Conservation (phyloP, 2,888 invertebrate genomes). For the Ennomos fuscantarius region DNA sequence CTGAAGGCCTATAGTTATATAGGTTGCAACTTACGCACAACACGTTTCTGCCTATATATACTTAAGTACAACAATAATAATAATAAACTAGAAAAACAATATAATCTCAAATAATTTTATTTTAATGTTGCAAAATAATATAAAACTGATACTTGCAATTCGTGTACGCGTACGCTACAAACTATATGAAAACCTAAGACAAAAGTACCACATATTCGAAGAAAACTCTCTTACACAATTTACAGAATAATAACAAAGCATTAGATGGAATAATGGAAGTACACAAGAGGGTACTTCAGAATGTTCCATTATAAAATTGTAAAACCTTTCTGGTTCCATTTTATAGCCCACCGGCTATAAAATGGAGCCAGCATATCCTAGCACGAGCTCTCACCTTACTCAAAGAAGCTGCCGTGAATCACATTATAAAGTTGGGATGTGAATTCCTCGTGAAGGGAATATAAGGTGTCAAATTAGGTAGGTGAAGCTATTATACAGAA, state of each 20-base stretch:
- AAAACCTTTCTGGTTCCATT: conserved; percentile 7
- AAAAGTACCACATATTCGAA: too few relatives aligned
- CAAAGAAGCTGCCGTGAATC: conserved; percentile 22
- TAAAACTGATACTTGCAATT: too few relatives aligned
- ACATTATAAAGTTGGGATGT: conserved; percentile 25
- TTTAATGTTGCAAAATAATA: too few relatives aligned
- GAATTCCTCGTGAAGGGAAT: conserved; percentile 1
- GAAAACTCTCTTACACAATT: background rate
- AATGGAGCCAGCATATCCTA: conserved; percentile 3
- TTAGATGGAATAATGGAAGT: background rate
- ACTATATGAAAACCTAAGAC: too few relatives aligned
- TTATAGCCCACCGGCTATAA: background rate
- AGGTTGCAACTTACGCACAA: too few relatives aligned
- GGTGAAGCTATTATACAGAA: background rate
- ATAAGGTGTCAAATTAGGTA: conserved; percentile 6
- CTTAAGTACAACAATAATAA: too few relatives aligned
- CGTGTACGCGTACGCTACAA: too few relatives aligned
- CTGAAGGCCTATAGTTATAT: too few relatives aligned
- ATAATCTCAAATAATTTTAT: too few relatives aligned
- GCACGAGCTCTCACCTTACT: conserved; percentile 11
- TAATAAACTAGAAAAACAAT: too few relatives aligned
- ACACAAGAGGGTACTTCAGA: background rate
- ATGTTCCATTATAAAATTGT: conserved; percentile 2
- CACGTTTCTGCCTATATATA: too few relatives aligned
- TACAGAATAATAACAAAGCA: conserved; percentile 9